phyloP scores from a whole-genome alignment of 2,888 invertebrate species.

The Standfussiana lucernea region DNA sequence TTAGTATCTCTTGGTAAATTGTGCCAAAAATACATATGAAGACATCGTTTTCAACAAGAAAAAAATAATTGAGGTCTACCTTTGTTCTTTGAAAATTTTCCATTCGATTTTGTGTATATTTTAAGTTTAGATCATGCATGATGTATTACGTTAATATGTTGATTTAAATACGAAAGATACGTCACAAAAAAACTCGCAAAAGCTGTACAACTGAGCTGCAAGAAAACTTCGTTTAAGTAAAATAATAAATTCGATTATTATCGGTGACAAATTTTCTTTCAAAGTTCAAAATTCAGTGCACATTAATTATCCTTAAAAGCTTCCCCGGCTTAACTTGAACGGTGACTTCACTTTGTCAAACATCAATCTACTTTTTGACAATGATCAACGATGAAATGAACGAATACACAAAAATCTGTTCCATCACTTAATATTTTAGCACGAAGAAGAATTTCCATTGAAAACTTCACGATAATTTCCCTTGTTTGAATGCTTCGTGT shows the following conservation, averaged over 20 bases:
- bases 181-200: neutral
- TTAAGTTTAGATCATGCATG: neutral
- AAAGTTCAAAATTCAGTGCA: constrained; percentile 73
- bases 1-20: neutral
- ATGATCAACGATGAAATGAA: constrained; percentile 85
- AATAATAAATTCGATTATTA: constrained; percentile 65
- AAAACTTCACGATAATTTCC: constrained; percentile 55
- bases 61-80: neutral
- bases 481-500: constrained; percentile 56
- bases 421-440: constrained; percentile 68
- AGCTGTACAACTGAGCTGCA: neutral
- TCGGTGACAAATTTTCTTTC: constrained; percentile 71
- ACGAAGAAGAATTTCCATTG: constrained; percentile 26
- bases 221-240: neutral
- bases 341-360: constrained; percentile 88
- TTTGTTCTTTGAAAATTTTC: neutral
- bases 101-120: neutral
- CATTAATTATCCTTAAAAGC: constrained; percentile 88
- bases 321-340: constrained; percentile 81
- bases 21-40: neutral
- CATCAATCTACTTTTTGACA: constrained; percentile 87
- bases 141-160: neutral
- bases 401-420: constrained; percentile 74
- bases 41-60: neutral
- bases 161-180: neutral